Conservation (phyloP, 2,888 invertebrate species). For the Volucella zonaria region DNA sequence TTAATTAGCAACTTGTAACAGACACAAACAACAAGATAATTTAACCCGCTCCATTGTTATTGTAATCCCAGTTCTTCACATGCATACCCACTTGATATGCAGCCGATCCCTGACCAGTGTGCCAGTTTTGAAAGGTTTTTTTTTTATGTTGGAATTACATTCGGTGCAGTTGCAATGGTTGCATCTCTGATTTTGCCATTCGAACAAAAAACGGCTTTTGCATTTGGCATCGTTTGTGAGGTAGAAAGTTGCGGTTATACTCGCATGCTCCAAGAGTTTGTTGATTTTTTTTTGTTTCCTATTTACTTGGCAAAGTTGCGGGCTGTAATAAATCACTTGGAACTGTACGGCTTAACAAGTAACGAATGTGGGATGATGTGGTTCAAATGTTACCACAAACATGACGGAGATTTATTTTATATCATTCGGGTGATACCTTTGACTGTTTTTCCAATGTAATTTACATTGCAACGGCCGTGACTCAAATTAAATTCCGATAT, state of each 20-base stretch:
- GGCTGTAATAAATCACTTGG: too few species aligned
- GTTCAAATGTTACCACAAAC: conserved; percentile 10
- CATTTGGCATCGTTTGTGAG: neutral
- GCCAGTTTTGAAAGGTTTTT: neutral
- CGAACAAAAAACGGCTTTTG: neutral
- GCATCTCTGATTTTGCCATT: neutral
- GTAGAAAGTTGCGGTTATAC: too few species aligned
- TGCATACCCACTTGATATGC: conserved; percentile 1
- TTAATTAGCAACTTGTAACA: conserved; percentile 27
- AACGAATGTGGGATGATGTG: neutral
- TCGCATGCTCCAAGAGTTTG: too few species aligned
- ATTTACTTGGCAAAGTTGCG: too few species aligned
- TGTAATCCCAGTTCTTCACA: conserved; percentile 7
- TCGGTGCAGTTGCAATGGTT: neutral
- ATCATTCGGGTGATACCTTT: conserved; percentile 1
- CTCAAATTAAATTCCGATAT: too few species aligned
- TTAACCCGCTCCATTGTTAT: neutral
- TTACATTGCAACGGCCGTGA: too few species aligned
- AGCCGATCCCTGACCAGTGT: too few species aligned
- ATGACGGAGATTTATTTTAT: conserved; percentile 22
- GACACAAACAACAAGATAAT: neutral
- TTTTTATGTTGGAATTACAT: neutral
- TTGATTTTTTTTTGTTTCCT: too few species aligned
- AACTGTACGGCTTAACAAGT: too few species aligned
- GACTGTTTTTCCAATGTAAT: too few species aligned